Base-by-base conservation (phyloP, 2,888 invertebrate genomes). In the Ophion ventricosus region DNA sequence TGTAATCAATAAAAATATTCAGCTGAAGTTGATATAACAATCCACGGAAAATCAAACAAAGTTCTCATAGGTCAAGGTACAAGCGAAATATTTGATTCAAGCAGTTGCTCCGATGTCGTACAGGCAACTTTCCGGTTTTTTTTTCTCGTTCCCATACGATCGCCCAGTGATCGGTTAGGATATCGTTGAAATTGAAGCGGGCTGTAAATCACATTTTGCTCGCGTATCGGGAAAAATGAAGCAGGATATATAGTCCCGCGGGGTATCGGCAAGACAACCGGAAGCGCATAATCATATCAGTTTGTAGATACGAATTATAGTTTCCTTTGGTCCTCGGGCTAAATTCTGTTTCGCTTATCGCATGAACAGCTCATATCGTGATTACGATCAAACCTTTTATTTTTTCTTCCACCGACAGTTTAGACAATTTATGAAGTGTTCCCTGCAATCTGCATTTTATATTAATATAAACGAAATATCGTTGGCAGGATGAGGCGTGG, bases 261-360 rank as follows among this genome's bases (percentile, higher is more conserved):
- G 17, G 64, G 23, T 56, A 35, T 67, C 23, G 26, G 54, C 74
- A 56, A 79, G 70, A 64, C 75, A 79, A 80, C 76, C 73, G 80
- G 83, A 83, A 67, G 43, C 80, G 54, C 72, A 74, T 83, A 73
- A 82, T 82, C 23, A 40, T 49, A 25, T 49, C 63, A 17, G 61
- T 56, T 74, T 76, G 56, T 59, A 20, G 43, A 56, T 57, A 61
- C 66, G 73, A 80, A 63, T 73, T 72, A 83, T 73, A 61, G 80
- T 77, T 83, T 83, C 77, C 80, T 70, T 70, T 11, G 54, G 40
- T 40, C 66, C 75, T 76, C 56, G 61, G 56, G 29, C 25, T 23
- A 59, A 63, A 66, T 14, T 26, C 43, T 35, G 25, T 74, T 74
- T 78, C 67, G 72, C 67, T 74, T 40, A 56, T 82, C 67, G 54